These are phyloP conservation scores for Pygmarrhopalites habei DNA, from an alignment of 1,140 invertebrate genomes.

Conservation along the genomic window DNA sequence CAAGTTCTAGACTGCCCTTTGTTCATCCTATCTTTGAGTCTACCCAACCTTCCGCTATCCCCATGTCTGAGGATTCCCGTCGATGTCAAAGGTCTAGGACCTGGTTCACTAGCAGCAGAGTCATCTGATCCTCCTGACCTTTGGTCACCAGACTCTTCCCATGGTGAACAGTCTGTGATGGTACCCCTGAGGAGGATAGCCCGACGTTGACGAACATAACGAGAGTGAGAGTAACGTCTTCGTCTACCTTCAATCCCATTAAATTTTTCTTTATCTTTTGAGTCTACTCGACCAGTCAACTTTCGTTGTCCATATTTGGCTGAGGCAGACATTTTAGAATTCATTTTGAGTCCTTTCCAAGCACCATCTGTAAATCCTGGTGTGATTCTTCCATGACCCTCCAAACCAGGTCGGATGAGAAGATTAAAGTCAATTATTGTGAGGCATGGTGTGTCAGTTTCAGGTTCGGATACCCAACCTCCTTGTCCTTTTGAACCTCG, in stretches of 20 bases:
- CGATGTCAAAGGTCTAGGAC: too few species aligned
- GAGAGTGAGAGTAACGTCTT: neutral
- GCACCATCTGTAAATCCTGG: neutral
- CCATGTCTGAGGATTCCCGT: too few species aligned
- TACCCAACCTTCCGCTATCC: too few species aligned
- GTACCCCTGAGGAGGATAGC: constrained; percentile 26
- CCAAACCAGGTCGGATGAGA: constrained; percentile 54
- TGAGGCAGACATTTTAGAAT: neutral
- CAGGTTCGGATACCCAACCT: constrained; percentile 17
- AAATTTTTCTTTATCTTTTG: neutral
- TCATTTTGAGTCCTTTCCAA: neutral
- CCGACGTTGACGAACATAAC: constrained; percentile 20
- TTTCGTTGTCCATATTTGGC: neutral
- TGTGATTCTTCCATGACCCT: too few species aligned
- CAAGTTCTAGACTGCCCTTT: too few species aligned
- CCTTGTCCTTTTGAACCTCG: neutral
- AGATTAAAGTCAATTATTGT: constrained; percentile 66
- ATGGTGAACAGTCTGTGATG: constrained; percentile 36
- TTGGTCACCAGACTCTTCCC: too few species aligned
- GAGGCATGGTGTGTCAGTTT: constrained; percentile 49
- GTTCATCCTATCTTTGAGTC: too few species aligned
- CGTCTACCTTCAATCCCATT: neutral
- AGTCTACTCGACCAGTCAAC: too few species aligned
- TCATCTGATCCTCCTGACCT: too few species aligned
- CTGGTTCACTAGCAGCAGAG: too few species aligned